Evolutionary conservation across 1,140 invertebrate genomes (phyloP), one percentile per base, ranked within the genome.

Genomic region (Nomia melanderi): DNA sequence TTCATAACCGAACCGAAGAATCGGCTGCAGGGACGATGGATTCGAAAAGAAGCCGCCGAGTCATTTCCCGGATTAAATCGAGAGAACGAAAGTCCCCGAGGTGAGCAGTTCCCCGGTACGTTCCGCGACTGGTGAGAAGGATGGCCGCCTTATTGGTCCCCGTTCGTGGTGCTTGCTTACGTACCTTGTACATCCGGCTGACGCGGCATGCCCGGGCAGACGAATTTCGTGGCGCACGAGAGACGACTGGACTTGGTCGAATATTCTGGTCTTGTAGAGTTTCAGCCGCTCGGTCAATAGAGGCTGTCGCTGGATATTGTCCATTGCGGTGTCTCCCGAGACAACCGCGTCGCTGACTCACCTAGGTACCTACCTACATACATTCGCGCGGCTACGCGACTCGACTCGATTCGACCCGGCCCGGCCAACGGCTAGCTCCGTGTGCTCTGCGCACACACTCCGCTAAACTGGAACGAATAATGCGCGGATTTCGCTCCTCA

Each of bases 391-490:
- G 47, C 53, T 50, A 0, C 6, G 12, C 39, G 39, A 41, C 39
- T 41, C 50, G 50, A 53, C 50, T 53, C 17, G 27, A 57, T 5
- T 57, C 27, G 27, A n/a, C n/a, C n/a, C n/a, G n/a, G n/a, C n/a
- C n/a, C n/a, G n/a, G n/a, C n/a, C 27, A 57, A 27, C 54, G 41
- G 1, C 25, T 20, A 36, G 6, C 31, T 81, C 36, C 33, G 57
- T 60, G 53, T 12, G 20, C 17, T 36, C 25, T 20, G 23, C 39
- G 60, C 63, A 71, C 57, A 54, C 56, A 66, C 74, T 75, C 56
- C 41, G 25, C 9, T 73, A 57, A 84, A 84, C 67, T 81, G 63
- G 56, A 70, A 74, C 79, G 62, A 72, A 62, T 81, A 77, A 56
- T 53, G 62, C 60, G 57, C 50, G 70, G 72, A 70, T 81, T 78